Evolutionary conservation across 2,113 vertebrate genomes (phyloP), one percentile per base, ranked within the genome.

Genomic region (Microcebus griseorufus): DNA sequence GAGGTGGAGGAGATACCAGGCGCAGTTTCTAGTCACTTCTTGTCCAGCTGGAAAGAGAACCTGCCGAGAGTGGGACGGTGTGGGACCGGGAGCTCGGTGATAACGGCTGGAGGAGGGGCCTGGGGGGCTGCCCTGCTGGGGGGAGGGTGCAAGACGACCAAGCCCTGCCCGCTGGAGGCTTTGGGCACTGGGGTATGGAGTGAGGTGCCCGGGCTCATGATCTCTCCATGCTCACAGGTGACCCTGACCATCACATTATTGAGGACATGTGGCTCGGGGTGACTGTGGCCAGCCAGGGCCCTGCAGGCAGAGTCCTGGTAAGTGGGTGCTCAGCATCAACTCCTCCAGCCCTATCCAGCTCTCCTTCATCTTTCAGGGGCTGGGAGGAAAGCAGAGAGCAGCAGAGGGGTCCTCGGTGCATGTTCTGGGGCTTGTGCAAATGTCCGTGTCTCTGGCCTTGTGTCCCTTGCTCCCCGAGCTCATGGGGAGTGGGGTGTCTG

Each of bases 221-320:
- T 13, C 11, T 53, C 3, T 81, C 23, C 10, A 9, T 6, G 1
- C 25, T 3, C 93, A 67, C 96, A 99, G 99, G 98, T 84, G 97
- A 98, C 29, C 97, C 99, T 0, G 88, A 83, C 6, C 98, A 98
- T 65, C 99, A 99, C 98, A 99, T 99, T 90, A 99, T 99, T 58
- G 99, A 99, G 96, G 99, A 99, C 96, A 99, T 99, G 99, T 99
- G 99, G 99, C 99, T 99, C 32, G 99, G 99, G 7, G 99, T 99
- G 97, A 99, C 99, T 0, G 99, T 99, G 98, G 99, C 99, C 98
- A 99, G 99, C 94, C 99, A 99, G 97, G 98, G 99, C 8, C 97
- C 97, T 0, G 97, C 98, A 0, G 99, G 99, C 25, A 98, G 98
- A 55, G 99, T 99, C 32, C 97, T 99, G 99, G 99, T 99, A 98